Percentiles rank a stretch among this genome's conserved stretches.
Conservation (phyloP, 1,140 invertebrate genomes). For the Colletes latitarsis region DNA sequence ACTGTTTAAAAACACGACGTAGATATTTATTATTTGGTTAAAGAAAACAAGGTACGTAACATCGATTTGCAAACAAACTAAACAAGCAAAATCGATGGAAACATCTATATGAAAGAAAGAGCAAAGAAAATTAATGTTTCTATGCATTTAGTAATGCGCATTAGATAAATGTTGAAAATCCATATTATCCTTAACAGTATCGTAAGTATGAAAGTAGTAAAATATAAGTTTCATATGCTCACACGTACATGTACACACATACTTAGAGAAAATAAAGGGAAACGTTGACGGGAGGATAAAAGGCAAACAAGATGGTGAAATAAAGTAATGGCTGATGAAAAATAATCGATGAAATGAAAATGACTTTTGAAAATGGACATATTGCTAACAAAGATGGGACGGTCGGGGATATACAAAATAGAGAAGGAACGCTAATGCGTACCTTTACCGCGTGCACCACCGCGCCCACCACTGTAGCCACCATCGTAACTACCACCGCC, state of each 20-base stretch:
- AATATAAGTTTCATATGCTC: slow-evolving; percentile 34
- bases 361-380: slow-evolving; percentile 37
- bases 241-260: slow-evolving; percentile 43
- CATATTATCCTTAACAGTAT: slow-evolving; percentile 16
- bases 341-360: slow-evolving; percentile 45
- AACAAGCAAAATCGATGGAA: not conserved
- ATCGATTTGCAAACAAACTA: not conserved
- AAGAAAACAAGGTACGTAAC: not conserved
- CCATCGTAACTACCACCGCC: slow-evolving; percentile 90
- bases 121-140: not conserved
- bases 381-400: slow-evolving; percentile 45
- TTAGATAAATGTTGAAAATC: slow-evolving; percentile 6
- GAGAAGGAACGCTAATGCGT: slow-evolving; percentile 82
- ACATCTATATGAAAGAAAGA: not conserved
- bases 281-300: slow-evolving; percentile 7
- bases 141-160: not conserved
- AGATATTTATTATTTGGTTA: not conserved
- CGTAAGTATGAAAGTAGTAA: slow-evolving; percentile 7
- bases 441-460: slow-evolving; percentile 91
- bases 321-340: slow-evolving; percentile 16
- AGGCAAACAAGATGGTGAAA: slow-evolving; percentile 29
- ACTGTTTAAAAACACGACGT: too few relatives aligned
- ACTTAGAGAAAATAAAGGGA: slow-evolving; percentile 37
- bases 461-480: slow-evolving; percentile 89
- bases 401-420: slow-evolving; percentile 53